Evolutionary conservation across 53 echinoderm and acorn worm species (phyloP), one percentile per base, ranked within the genome.

Genomic region (Zoroaster sp.): DNA sequence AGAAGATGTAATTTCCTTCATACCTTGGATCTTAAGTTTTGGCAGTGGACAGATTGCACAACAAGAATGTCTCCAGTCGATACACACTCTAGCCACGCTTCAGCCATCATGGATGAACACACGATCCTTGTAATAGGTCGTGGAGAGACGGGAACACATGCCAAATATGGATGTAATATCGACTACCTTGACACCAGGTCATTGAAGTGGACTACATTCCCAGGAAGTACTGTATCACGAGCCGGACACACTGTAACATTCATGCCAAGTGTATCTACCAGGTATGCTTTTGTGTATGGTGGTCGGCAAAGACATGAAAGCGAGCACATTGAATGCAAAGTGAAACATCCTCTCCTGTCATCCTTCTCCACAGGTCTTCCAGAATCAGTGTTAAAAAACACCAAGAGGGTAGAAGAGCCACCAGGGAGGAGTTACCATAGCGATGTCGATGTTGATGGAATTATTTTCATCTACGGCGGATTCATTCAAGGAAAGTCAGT

Each of bases 401-500:
- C 73, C 11, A 92, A 83, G 42, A 89, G 36, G 41, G 77, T 83
- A 6, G 92, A 92, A n/a, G 53, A 70, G 33, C 92, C 92, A 15
- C 71, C 75, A 2, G 89, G 92, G 4, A 69, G 92, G 23, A 92
- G 92, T 69, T 89, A 92, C 35, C 92, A 92, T 78, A 88, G 74
- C 39, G 89, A 88, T 10, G 82, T 88, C 12, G 69, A 69, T 47
- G 52, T 92, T 30, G 35, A 51, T 67, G 82, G 83, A 13, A 20
- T 67, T 4, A 20, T 89, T 10, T 63, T 88, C 37, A 65, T 92
- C 70, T 92, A 92, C 25, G 92, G 92, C 2, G 92, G 92, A 18
- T 92, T 92, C 92, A 83, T 92, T 12, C 88, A 92, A 43, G 92
- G 92, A n/a, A 92, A 92, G 76, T 88, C 88, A 1, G 92, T 92